A percentile compares a stretch with the other conserved stretches of the same genome.
Evolutionary conservation across 2,797 vertebrate genomes (phyloP).

Genomic region (Amblyraja radiata): DNA sequence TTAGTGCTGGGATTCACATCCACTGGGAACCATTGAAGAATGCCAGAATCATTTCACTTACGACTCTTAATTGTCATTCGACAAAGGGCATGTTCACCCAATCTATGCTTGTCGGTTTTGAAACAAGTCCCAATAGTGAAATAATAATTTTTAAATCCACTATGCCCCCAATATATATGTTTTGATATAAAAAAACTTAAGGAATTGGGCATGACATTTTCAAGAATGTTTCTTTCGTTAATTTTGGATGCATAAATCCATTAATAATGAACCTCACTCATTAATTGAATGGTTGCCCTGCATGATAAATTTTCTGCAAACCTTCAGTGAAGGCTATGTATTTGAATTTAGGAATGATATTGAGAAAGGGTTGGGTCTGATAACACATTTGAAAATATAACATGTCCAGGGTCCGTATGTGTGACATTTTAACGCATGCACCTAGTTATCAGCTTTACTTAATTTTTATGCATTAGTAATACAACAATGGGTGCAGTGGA

Average conservation of each 20-base stretch:
- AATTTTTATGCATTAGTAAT: neutral
- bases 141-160: slow-evolving; percentile 8
- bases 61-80: slow-evolving; percentile 5
- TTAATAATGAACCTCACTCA: neutral
- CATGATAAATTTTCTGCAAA: neutral
- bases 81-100: neutral
- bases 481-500: no score
- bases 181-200: neutral
- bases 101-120: neutral
- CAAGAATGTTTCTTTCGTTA: neutral
- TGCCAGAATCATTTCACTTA: slow-evolving; percentile 23
- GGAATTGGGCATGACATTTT: slow-evolving; percentile 10
- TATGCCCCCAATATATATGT: neutral
- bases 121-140: slow-evolving; percentile 11
- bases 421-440: neutral
- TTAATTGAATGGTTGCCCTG: neutral
- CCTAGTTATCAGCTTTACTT: neutral
- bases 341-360: neutral
- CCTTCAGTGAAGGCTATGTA: neutral
- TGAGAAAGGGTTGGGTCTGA: neutral
- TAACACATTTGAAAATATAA: neutral
- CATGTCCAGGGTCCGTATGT: neutral
- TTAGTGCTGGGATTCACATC: neutral
- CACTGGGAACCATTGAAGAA: neutral
- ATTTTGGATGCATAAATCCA: neutral